Evolutionary conservation across 1,140 invertebrate species (phyloP), one percentile per base, ranked within the genome.

Genomic region (Pogonus chalceus): DNA sequence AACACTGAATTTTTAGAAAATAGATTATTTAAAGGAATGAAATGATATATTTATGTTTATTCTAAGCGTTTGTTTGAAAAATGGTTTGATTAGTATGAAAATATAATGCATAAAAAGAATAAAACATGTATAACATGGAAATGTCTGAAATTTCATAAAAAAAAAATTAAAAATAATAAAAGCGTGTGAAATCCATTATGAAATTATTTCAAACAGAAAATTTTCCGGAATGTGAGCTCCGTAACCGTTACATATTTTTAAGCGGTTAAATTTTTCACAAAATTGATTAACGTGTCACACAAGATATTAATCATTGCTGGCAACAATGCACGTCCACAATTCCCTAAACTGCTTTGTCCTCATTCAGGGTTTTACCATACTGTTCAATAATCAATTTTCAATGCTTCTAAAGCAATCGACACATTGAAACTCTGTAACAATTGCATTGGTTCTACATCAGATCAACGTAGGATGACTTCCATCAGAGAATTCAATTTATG

Each of bases 261-360:
- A 43, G 9, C 37, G 18, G 37, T 9, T 18, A 18, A 43, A 43
- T 43, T 43, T 43, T 43, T 43, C 37, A 43, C 37, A 12, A 16
- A 18, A 43, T 43, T 43, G 37, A 43, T 43, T 43, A 43, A 43
- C 7, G 37, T 43, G 37, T 43, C 37, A 43, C 18, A 18, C 37
- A 12, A 43, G 18, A 43, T 43, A 43, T 43, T 43, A 43, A 43
- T 43, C 37, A 43, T 43, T 43, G 7, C 18, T 10, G 18, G 3
- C 37, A 12, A 43, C 37, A 43, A 43, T 43, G 37, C 18, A 43
- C 18, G 37, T 43, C 37, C 37, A 18, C 37, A 4, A 31, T 14
- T 31, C 26, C 26, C 7, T 14, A 31, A 4, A 31, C 26, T 14
- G 7, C 26, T 14, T 31, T 7, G 26, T 14, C 26, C 4, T 14